These are phyloP conservation scores for Protobothrops mucrosquamatus DNA, from an alignment of 2,113 vertebrate genomes.

Conservation along the genomic window DNA sequence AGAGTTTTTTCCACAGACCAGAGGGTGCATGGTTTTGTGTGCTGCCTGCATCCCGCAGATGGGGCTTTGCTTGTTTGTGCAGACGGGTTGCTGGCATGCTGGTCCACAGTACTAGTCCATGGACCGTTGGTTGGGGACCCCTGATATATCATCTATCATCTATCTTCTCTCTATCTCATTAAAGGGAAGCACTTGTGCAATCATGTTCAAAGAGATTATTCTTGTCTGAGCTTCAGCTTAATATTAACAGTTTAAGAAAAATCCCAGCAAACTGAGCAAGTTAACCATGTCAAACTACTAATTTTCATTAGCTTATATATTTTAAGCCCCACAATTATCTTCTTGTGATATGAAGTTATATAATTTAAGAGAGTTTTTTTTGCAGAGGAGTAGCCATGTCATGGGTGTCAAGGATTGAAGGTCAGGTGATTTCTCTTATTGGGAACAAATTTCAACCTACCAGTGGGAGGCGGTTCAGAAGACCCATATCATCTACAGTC, in stretches of 20 bases:
- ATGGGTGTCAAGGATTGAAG: neutral
- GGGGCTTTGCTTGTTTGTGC: too few relatives aligned
- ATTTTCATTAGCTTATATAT: slow-evolving; percentile 44
- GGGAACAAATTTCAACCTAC: slow-evolving; percentile 65
- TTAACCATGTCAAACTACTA: slow-evolving; percentile 2
- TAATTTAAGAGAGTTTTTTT: neutral
- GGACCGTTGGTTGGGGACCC: too few relatives aligned
- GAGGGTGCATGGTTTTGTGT: too few relatives aligned
- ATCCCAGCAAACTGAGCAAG: slow-evolving; percentile 13
- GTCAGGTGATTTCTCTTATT: neutral
- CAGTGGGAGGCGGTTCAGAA: slow-evolving; percentile 80
- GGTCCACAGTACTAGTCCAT: too few relatives aligned
- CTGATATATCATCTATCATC: neutral
- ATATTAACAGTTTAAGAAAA: slow-evolving; percentile 21
- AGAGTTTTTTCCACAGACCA: too few relatives aligned
- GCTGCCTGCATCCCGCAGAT: too few relatives aligned
- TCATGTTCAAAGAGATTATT: slow-evolving; percentile 46
- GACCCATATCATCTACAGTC: slow-evolving; percentile 75
- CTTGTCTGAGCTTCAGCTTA: slow-evolving; percentile 22
- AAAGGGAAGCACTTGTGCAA: slow-evolving; percentile 32
- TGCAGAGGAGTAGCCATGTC: neutral
- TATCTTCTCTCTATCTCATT: slow-evolving; percentile 23
- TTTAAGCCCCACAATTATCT: slow-evolving; percentile 37
- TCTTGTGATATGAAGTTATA: neutral
- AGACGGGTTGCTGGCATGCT: too few relatives aligned